phyloP scores from a whole-genome alignment of 2,797 vertebrate species.

The Muscicapa striata region DNA sequence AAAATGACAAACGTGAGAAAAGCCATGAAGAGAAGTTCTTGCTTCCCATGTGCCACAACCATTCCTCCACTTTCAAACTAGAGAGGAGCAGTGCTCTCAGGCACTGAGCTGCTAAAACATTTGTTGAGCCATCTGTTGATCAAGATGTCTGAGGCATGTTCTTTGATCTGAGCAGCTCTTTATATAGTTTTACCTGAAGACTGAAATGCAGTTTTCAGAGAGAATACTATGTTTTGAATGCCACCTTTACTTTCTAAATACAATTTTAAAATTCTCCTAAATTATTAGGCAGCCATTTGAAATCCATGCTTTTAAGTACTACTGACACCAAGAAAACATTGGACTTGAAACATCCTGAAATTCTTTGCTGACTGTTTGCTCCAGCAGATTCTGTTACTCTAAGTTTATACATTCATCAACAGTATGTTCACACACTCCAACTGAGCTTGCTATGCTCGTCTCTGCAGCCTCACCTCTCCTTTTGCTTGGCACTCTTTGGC shows the following conservation, averaged over 20 bases:
- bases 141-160: neutral
- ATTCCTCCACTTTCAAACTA: neutral
- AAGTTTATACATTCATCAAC: neutral
- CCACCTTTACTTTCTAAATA: neutral
- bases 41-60: neutral
- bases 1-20: neutral
- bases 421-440: neutral
- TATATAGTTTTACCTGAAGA: neutral
- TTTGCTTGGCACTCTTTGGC: slow-evolving; percentile 98
- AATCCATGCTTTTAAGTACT: neutral
- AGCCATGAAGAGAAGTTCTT: neutral
- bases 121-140: neutral
- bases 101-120: neutral
- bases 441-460: rapidly evolving
- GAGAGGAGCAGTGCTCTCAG: neutral
- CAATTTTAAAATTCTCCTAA: neutral
- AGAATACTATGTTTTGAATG: rapidly evolving
- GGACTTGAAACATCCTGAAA: neutral
- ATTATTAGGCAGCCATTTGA: neutral
- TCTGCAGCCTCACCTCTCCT: slow-evolving; percentile 86
- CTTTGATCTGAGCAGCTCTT: neutral
- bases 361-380: neutral
- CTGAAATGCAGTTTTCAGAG: neutral
- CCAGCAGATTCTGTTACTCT: neutral
- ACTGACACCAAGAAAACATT: rapidly evolving